Evolutionary conservation across 2,113 vertebrate species (phyloP).

Genomic region (Illadopsis cleaveri): DNA sequence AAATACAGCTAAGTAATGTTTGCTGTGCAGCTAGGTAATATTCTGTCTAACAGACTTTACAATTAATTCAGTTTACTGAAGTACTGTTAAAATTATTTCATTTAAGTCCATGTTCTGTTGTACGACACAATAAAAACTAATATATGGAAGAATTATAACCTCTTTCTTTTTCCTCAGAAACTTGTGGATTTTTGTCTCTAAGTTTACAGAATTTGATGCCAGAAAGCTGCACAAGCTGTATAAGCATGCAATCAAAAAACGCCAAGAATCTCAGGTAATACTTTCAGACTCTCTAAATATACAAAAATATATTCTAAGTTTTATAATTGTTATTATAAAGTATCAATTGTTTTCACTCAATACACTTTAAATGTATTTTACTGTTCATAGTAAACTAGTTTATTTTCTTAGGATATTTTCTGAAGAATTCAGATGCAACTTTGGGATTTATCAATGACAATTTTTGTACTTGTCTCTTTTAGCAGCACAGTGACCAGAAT

Average conservation of each 20-base stretch:
- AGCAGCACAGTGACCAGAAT: constrained; percentile 88
- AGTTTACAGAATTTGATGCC: constrained; percentile 98
- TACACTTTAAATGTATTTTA: constrained; percentile 2
- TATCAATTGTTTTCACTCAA: background rate
- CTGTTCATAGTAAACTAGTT: background rate
- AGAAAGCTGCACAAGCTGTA: constrained; percentile 97
- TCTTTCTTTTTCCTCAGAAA: constrained; percentile 81
- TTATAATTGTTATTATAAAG: background rate
- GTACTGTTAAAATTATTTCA: background rate
- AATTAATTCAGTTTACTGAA: background rate
- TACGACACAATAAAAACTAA: background rate
- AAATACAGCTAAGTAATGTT: background rate
- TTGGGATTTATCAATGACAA: background rate
- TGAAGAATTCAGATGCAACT: background rate
- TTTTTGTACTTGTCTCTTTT: constrained; percentile 53
- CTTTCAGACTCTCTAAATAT: background rate
- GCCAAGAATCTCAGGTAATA: constrained; percentile 93
- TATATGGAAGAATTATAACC: background rate
- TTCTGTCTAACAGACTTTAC: background rate
- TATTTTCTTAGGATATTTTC: constrained; percentile 17
- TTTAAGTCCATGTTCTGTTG: background rate
- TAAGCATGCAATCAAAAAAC: constrained; percentile 98
- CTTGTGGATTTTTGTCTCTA: constrained; percentile 98
- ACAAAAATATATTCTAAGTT: background rate
- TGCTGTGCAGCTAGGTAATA: background rate